A percentile compares a stretch with the other conserved stretches of the same genome.
Conservation (phyloP, 64 coral and sea anemone genomes). For the Anthopleura sola region DNA sequence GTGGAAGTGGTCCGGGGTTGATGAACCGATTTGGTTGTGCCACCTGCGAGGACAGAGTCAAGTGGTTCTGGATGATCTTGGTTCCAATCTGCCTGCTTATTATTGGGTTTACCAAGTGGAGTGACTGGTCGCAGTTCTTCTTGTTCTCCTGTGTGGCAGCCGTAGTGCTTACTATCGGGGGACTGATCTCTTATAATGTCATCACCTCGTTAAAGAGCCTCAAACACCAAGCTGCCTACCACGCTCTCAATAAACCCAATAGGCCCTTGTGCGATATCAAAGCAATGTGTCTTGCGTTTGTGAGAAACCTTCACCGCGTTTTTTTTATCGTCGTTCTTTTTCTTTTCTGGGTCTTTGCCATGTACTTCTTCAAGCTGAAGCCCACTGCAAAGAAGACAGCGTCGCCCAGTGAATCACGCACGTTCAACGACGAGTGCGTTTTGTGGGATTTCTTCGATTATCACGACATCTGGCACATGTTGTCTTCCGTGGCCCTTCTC, state of each 20-base stretch:
- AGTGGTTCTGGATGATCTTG: slow-evolving; percentile 60
- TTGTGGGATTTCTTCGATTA: slow-evolving; percentile 92
- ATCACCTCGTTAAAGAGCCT: slow-evolving; percentile 28
- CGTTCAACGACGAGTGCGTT: slow-evolving; percentile 60
- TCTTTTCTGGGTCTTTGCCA: slow-evolving; percentile 89
- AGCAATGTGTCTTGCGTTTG: background rate
- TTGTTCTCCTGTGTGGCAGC: slow-evolving; percentile 81
- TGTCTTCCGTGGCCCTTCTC: slow-evolving; percentile 81
- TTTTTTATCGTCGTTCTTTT: slow-evolving; percentile 61
- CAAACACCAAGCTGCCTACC: background rate
- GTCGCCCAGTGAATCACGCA: slow-evolving; percentile 50
- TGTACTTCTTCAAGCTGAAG: slow-evolving; percentile 94
- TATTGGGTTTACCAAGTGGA: slow-evolving; percentile 42
- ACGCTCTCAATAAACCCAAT: background rate
- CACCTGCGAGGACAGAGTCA: slow-evolving; percentile 26
- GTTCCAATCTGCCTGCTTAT: slow-evolving; percentile 77
- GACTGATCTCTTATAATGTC: slow-evolving; percentile 55
- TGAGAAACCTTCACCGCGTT: slow-evolving; percentile 47
- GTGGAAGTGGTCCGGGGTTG: background rate
- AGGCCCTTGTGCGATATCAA: slow-evolving; percentile 37
- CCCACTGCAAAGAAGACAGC: slow-evolving; percentile 59
- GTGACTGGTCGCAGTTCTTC: slow-evolving; percentile 85
- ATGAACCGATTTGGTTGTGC: background rate
- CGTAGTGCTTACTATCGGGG: slow-evolving; percentile 54
- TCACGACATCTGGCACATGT: slow-evolving; percentile 92